phyloP scores from a whole-genome alignment of 2,888 invertebrate genomes.

The Euplagia quadripunctaria region DNA sequence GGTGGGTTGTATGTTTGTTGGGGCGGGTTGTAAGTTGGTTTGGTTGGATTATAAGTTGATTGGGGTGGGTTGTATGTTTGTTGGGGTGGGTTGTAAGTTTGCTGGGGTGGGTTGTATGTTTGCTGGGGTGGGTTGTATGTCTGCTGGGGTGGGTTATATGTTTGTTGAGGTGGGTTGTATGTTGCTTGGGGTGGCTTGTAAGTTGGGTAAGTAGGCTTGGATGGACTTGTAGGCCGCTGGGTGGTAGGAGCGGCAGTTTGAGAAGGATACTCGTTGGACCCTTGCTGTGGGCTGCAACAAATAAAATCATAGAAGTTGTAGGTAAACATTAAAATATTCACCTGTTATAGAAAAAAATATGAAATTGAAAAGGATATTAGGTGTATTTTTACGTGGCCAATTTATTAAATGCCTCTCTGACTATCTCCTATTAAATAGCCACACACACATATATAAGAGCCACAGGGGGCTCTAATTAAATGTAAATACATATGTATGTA shows the following conservation, averaged over 20 bases:
- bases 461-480: too few species aligned
- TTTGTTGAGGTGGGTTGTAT: constrained; percentile 49
- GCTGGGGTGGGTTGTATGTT: constrained; percentile 12
- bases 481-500: too few species aligned
- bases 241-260: constrained; percentile 8
- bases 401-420: too few species aligned
- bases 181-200: constrained; percentile 59
- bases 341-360: neutral
- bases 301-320: neutral
- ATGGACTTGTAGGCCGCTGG: constrained; percentile 10
- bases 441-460: too few species aligned
- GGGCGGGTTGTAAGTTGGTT: constrained; percentile 1
- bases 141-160: constrained; percentile 25
- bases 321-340: neutral
- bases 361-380: neutral
- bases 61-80: constrained; percentile 13
- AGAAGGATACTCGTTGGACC: neutral
- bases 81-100: constrained; percentile 16
- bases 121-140: constrained; percentile 33
- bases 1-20: neutral
- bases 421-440: too few species aligned
- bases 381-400: too few species aligned
- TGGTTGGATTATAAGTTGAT: neutral
- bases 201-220: constrained; percentile 10
- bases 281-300: constrained; percentile 10